Conservation (phyloP, 2,797 vertebrate species). For the Bradypus variegatus region DNA sequence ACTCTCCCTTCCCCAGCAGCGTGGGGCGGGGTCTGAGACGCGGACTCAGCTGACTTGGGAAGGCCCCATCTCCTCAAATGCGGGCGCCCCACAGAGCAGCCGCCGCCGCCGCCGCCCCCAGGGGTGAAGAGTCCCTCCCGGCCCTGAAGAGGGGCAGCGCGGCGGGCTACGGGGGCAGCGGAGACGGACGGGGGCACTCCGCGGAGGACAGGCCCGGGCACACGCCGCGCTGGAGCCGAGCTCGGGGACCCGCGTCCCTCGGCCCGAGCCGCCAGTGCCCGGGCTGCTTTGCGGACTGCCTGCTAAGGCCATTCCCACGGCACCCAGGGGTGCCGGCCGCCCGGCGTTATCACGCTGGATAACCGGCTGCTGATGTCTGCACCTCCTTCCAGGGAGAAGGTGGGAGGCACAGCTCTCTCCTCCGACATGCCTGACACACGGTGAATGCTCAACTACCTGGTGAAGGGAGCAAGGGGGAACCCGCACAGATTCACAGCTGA, state of each 20-base stretch:
- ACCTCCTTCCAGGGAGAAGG: neutral
- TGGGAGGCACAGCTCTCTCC: neutral
- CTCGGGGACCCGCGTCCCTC: neutral
- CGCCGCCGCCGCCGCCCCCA: neutral
- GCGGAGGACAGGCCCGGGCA: neutral
- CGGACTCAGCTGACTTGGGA: neutral
- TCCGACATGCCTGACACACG: neutral
- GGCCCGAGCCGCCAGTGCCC: neutral
- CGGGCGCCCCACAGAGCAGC: neutral
- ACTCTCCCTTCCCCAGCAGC: neutral
- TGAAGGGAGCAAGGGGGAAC: neutral
- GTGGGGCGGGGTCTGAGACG: neutral
- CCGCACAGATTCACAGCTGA: neutral
- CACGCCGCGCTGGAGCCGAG: neutral
- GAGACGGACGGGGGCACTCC: neutral
- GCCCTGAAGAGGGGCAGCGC: neutral
- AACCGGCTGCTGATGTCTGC: conserved; percentile 1
- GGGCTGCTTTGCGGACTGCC: neutral
- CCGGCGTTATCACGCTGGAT: neutral
- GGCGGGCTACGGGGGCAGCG: neutral
- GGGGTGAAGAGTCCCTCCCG: too few relatives aligned
- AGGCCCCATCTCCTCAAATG: neutral
- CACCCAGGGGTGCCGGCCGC: neutral
- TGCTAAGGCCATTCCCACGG: conserved; percentile 18
- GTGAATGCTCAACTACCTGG: neutral